Evolutionary conservation across 2,113 vertebrate species (phyloP).

Genomic region (Cyprinodon variegatus): DNA sequence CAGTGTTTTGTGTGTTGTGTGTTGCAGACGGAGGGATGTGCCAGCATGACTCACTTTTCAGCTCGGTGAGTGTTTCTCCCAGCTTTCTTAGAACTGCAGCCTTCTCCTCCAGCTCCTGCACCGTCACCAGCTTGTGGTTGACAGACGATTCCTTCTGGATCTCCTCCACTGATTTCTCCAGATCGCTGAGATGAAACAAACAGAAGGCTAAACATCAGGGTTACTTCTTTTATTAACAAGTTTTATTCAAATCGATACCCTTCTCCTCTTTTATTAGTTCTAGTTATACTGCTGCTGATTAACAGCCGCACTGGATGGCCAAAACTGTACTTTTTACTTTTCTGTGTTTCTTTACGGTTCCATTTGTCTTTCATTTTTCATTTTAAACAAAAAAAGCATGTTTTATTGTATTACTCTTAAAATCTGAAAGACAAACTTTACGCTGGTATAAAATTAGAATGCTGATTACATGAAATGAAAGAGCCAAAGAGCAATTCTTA

Average conservation of each 20-base stretch:
- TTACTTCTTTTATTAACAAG: slow-evolving; percentile 14
- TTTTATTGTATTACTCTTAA: not conserved
- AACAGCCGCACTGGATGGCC: slow-evolving; percentile 13
- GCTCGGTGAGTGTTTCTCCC: slow-evolving; percentile 93
- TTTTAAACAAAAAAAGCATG: not conserved
- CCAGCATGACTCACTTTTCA: slow-evolving; percentile 88
- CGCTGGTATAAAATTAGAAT: slow-evolving; percentile 3
- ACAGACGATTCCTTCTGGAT: slow-evolving; percentile 92
- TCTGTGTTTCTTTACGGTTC: too few relatives aligned
- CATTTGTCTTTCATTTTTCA: too few relatives aligned
- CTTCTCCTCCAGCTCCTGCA: slow-evolving; percentile 97
- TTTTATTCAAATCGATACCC: not conserved
- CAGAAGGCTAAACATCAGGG: slow-evolving; percentile 62
- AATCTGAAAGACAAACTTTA: not conserved
- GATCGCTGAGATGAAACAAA: slow-evolving; percentile 83
- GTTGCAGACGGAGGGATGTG: slow-evolving; percentile 33
- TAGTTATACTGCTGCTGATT: slow-evolving; percentile 22
- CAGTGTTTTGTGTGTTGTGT: slow-evolving; percentile 22
- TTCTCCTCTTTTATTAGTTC: slow-evolving; percentile 19
- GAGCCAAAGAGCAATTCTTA: not conserved
- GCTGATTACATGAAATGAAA: not conserved
- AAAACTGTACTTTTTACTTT: too few relatives aligned
- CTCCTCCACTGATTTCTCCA: slow-evolving; percentile 96
- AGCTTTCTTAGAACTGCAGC: slow-evolving; percentile 89
- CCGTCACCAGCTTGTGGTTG: slow-evolving; percentile 89